Percentiles rank a stretch among this genome's conserved stretches.
These are phyloP conservation scores for Dolichopus griseipennis DNA, from an alignment of 2,888 invertebrate genomes.

Conservation along the genomic window DNA sequence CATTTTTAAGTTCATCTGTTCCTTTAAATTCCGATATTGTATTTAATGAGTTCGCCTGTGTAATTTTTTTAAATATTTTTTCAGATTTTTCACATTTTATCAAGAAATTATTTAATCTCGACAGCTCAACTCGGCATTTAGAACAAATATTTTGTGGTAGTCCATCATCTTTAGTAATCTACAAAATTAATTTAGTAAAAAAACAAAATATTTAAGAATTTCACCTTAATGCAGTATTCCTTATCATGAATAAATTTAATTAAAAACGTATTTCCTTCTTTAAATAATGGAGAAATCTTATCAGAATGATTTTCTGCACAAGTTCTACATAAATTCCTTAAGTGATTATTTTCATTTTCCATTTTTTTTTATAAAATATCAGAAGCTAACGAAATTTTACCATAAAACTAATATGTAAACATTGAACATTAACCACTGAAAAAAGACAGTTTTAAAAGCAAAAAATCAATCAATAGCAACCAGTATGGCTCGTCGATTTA, in stretches of 20 bases:
- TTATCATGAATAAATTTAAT: background rate
- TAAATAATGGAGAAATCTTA: background rate
- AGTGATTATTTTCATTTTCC: background rate
- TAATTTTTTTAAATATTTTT: background rate
- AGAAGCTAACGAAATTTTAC: too few relatives aligned
- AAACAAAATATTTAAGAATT: background rate
- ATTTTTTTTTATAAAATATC: background rate
- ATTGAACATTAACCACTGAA: too few relatives aligned
- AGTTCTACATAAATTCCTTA: background rate
- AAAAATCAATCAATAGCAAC: too few relatives aligned
- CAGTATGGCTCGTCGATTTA: too few relatives aligned
- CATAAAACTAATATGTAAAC: too few relatives aligned
- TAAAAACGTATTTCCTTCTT: background rate
- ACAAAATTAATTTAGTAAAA: background rate
- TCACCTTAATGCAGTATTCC: background rate
- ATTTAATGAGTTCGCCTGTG: background rate
- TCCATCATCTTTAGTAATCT: background rate
- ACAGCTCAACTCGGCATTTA: conserved; percentile 11
- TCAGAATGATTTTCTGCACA: background rate
- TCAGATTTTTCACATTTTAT: conserved; percentile 1
- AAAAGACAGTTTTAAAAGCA: too few relatives aligned
- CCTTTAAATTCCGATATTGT: background rate
- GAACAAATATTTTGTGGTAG: conserved; percentile 10
- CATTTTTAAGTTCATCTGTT: background rate
- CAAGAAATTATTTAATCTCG: background rate